phyloP scores from a whole-genome alignment of 1,140 invertebrate genomes.

The Aphelinus atriplicis region DNA sequence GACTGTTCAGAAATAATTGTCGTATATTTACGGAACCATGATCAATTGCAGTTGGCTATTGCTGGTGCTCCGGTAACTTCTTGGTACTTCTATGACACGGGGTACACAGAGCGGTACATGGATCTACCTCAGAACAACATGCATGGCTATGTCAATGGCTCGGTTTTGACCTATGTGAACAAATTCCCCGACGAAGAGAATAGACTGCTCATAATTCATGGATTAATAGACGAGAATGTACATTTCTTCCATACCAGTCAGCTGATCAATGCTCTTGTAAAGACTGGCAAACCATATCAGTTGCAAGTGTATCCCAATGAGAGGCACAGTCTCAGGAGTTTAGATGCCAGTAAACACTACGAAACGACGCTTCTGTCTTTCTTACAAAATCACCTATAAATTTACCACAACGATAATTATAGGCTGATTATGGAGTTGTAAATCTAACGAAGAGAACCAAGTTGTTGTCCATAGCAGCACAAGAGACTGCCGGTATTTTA shows the following conservation, averaged over 20 bases:
- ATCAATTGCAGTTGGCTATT: constrained; percentile 74
- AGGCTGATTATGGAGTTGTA: not conserved
- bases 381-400: constrained; percentile 87
- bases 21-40: not conserved
- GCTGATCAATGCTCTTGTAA: constrained; percentile 88
- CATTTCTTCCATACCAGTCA: constrained; percentile 96
- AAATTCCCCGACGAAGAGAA: constrained; percentile 94
- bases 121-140: constrained; percentile 86
- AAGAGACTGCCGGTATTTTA: constrained; percentile 55
- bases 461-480: constrained; percentile 28
- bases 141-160: constrained; percentile 81
- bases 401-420: not conserved
- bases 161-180: constrained; percentile 81
- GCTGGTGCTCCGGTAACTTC: constrained; percentile 97
- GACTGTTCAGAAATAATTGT: not conserved
- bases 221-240: constrained; percentile 99
- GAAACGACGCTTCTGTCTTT: constrained; percentile 93
- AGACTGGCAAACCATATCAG: constrained; percentile 90
- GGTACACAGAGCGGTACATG: constrained; percentile 98
- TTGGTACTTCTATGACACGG: constrained; percentile 93
- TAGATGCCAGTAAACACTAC: constrained; percentile 95
- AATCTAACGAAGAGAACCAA: constrained; percentile 25
- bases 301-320: constrained; percentile 95
- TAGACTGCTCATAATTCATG: constrained; percentile 95
- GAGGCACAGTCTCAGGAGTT: constrained; percentile 89